A percentile compares a stretch with the other conserved stretches of the same genome.
These are phyloP conservation scores for Syngnathus typhle DNA, from an alignment of 2,113 vertebrate genomes.

Conservation along the genomic window DNA sequence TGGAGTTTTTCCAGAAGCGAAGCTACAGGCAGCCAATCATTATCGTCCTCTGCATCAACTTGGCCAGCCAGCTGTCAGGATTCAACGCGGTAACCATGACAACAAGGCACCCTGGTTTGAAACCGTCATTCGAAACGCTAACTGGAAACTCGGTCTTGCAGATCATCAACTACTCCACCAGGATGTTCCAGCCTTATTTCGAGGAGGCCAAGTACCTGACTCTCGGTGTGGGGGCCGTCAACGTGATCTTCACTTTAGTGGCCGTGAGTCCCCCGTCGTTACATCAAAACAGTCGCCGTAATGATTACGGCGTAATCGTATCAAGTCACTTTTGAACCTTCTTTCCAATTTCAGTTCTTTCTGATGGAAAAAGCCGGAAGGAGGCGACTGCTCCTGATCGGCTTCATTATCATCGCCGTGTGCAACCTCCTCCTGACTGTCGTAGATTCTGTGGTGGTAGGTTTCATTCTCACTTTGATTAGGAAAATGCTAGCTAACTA, in stretches of 20 bases:
- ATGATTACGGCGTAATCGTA: no score
- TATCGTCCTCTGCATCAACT: constrained; percentile 58
- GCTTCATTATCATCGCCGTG: constrained; percentile 54
- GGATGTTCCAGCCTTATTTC: constrained; percentile 61
- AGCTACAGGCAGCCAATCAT: constrained; percentile 62
- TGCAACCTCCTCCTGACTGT: constrained; percentile 70
- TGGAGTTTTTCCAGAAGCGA: constrained; percentile 61
- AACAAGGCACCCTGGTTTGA: neutral
- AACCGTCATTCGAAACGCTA: neutral
- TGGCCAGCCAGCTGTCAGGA: constrained; percentile 62
- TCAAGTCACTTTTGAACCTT: neutral
- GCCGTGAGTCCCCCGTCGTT: constrained; percentile 45
- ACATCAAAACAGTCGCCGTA: neutral
- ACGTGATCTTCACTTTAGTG: constrained; percentile 66
- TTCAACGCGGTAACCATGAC: constrained; percentile 60
- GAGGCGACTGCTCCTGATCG: constrained; percentile 59
- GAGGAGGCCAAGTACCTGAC: constrained; percentile 63
- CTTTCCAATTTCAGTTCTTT: constrained; percentile 54
- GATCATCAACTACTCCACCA: constrained; percentile 72
- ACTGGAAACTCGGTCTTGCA: constrained; percentile 20
- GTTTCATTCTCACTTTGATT: neutral
- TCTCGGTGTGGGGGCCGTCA: constrained; percentile 58
- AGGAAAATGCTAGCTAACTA: no score
- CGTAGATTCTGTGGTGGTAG: constrained; percentile 66
- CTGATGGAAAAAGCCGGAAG: constrained; percentile 59